phyloP scores from a whole-genome alignment of 2,113 vertebrate genomes.

The Phylloscopus trochilus region DNA sequence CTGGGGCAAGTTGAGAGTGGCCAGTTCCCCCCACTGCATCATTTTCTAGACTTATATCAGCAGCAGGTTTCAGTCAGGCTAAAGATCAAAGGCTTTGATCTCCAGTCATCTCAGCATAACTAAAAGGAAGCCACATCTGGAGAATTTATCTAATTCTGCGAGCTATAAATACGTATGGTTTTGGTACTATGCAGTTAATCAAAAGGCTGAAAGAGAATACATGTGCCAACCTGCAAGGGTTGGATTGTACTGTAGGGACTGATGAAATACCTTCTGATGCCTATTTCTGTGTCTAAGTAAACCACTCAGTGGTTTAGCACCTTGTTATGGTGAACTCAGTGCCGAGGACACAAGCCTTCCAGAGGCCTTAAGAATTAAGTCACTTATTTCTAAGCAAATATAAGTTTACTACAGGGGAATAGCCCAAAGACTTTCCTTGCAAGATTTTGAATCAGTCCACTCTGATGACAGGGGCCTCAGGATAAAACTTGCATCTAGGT shows the following conservation, averaged over 20 bases:
- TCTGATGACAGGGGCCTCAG: background rate
- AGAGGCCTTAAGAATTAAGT: background rate
- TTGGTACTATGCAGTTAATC: conserved; percentile 51
- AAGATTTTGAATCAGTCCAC: background rate
- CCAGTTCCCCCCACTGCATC: background rate
- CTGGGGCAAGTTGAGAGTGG: background rate
- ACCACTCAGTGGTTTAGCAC: background rate
- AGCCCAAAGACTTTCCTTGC: background rate
- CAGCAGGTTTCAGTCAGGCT: conserved; percentile 51
- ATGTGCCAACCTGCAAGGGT: conserved; percentile 52
- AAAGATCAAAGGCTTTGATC: conserved; percentile 68
- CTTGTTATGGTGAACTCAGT: background rate
- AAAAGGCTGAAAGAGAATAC: conserved; percentile 25
- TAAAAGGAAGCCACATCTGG: conserved; percentile 53
- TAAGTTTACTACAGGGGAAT: background rate
- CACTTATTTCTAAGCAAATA: background rate
- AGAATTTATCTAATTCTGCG: conserved; percentile 50
- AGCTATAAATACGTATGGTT: conserved; percentile 43
- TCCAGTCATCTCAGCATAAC: conserved; percentile 41
- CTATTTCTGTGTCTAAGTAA: background rate
- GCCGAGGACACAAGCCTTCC: background rate
- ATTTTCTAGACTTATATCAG: conserved; percentile 47
- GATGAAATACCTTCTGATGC: background rate
- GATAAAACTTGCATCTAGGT: background rate
- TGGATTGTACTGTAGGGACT: background rate